phyloP scores from a whole-genome alignment of 2,888 invertebrate genomes.

The Tenthredo mesomela region DNA sequence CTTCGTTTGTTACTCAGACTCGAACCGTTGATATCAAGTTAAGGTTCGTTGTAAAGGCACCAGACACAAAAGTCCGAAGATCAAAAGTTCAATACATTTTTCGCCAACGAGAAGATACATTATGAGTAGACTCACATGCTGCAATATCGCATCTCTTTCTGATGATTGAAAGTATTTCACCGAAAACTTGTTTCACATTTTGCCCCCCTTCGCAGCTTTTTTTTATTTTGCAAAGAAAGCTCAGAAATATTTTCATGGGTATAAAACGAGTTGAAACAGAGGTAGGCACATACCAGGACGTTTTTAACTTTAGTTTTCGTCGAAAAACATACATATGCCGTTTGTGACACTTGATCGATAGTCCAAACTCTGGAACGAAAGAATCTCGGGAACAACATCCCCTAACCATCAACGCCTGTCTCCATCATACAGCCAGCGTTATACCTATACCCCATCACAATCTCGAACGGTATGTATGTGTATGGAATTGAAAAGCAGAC shows the following conservation, averaged over 20 bases:
- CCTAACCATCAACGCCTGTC: conserved; percentile 15
- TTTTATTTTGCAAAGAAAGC: not conserved
- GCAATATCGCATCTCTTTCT: not conserved
- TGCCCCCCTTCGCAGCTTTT: no score
- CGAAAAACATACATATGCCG: not conserved
- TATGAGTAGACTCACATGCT: not conserved
- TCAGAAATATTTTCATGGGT: not conserved
- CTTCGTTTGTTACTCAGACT: conserved; percentile 34
- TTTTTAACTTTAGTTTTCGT: not conserved
- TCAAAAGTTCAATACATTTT: not conserved
- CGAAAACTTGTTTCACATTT: not conserved
- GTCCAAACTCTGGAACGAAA: not conserved
- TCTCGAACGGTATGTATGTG: not conserved
- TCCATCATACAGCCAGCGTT: conserved; percentile 23
- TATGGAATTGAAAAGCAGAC: conserved; percentile 34
- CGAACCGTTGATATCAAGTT: not conserved
- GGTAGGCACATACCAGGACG: not conserved
- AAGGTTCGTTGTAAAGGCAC: not conserved
- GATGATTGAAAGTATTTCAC: no score
- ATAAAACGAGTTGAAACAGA: not conserved
- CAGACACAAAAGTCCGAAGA: not conserved
- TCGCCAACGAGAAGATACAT: not conserved
- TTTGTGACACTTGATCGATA: conserved; percentile 29
- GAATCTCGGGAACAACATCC: conserved; percentile 31
- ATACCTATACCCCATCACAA: not conserved